Percentiles rank a stretch among this genome's conserved stretches.
These are phyloP conservation scores for Cephonodes hylas DNA, from an alignment of 2,888 invertebrate species.

Conservation along the genomic window DNA sequence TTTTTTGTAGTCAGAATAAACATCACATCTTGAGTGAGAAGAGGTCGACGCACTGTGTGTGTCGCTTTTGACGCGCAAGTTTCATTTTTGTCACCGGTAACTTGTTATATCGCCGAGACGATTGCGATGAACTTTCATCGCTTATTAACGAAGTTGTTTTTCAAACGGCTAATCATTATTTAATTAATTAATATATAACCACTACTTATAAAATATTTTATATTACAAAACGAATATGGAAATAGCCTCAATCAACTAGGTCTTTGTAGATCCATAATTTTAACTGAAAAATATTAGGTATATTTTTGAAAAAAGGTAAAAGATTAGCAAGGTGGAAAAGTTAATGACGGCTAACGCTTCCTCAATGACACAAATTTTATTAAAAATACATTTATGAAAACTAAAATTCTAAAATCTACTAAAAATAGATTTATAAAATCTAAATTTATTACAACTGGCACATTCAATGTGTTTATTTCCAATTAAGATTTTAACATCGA, in stretches of 20 bases:
- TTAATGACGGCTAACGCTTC: no score
- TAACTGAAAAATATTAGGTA: no score
- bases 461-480: not conserved
- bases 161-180: not conserved
- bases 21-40: not conserved
- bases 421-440: no score
- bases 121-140: not conserved
- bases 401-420: no score
- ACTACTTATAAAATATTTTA: not conserved
- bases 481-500: not conserved
- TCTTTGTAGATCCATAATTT: no score
- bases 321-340: no score
- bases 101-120: not conserved
- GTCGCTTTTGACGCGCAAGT: not conserved
- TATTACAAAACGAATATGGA: no score
- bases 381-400: no score
- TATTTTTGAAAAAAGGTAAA: no score
- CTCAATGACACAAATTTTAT: no score
- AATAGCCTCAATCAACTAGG: no score
- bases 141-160: not conserved
- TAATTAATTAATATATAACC: not conserved
- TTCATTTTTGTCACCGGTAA: constrained; percentile 2
- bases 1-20: constrained; percentile 12
- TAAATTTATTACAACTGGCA: not conserved
- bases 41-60: constrained; percentile 10